Conservation (phyloP, 2,888 invertebrate genomes). For the Yponomeuta plumbellus region DNA sequence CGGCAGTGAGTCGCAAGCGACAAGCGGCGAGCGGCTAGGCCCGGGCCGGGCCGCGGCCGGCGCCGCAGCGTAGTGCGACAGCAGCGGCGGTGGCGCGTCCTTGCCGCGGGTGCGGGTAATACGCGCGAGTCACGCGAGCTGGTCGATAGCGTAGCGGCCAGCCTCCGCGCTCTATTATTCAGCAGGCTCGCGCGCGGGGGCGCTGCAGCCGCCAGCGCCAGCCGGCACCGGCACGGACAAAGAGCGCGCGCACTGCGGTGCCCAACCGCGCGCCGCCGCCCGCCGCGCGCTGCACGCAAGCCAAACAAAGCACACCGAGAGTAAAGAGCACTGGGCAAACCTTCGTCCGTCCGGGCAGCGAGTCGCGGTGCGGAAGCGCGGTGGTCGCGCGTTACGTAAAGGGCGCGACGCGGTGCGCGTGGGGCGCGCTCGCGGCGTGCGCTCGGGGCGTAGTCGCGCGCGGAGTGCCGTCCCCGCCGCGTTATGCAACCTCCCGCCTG, state of each 20-base stretch:
- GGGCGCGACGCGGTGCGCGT: constrained; percentile 56
- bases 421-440: constrained; percentile 53
- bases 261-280: constrained; percentile 30
- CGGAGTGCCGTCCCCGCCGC: constrained; percentile 52
- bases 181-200: constrained; percentile 46
- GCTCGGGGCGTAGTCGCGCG: constrained; percentile 67
- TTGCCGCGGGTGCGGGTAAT: constrained; percentile 51
- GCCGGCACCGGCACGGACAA: constrained; percentile 55
- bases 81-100: constrained; percentile 50
- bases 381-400: constrained; percentile 71
- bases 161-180: constrained; percentile 70
- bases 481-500: constrained; percentile 56
- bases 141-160: constrained; percentile 72
- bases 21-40: background rate
- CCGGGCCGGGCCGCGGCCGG: constrained; percentile 24
- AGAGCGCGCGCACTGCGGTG: constrained; percentile 49
- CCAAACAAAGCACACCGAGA: constrained; percentile 47
- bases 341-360: constrained; percentile 38
- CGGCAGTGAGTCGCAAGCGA: background rate
- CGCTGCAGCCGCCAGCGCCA: constrained; percentile 29
- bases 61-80: constrained; percentile 30
- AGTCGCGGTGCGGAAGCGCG: constrained; percentile 39
- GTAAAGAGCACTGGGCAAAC: constrained; percentile 45
- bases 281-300: constrained; percentile 28
- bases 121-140: constrained; percentile 66